Conservation (phyloP, 2,113 vertebrate species). For the Poecilia latipinna region DNA sequence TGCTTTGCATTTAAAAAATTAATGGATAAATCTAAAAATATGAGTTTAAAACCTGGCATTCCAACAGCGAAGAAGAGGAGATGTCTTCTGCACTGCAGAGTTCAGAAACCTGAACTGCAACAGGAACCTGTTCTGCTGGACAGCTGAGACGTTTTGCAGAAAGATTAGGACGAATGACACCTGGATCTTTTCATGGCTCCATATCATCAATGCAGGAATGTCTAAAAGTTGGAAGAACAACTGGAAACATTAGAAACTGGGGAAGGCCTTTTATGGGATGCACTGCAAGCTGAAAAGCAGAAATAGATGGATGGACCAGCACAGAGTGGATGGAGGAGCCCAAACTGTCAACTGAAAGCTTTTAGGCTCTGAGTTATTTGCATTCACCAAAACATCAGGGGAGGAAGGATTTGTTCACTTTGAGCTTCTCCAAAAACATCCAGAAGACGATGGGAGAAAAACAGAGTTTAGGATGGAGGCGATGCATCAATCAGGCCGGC, state of each 20-base stretch:
- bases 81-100: background rate
- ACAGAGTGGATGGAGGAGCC: constrained; percentile 51
- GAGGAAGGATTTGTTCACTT: background rate
- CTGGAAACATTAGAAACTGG: background rate
- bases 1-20: background rate
- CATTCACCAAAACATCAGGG: background rate
- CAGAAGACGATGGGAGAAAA: background rate
- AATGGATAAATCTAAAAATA: background rate
- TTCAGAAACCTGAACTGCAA: background rate
- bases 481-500: background rate
- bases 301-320: background rate
- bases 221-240: background rate
- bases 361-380: background rate
- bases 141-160: background rate
- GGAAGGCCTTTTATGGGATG: background rate
- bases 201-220: too few relatives aligned
- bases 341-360: background rate
- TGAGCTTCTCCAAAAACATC: background rate
- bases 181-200: background rate
- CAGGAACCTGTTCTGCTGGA: background rate
- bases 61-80: background rate
- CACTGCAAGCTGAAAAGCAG: background rate
- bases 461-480: background rate
- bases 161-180: background rate
- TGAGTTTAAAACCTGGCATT: background rate